phyloP scores from a whole-genome alignment of 2,888 invertebrate genomes.

The Andrena marginata region DNA sequence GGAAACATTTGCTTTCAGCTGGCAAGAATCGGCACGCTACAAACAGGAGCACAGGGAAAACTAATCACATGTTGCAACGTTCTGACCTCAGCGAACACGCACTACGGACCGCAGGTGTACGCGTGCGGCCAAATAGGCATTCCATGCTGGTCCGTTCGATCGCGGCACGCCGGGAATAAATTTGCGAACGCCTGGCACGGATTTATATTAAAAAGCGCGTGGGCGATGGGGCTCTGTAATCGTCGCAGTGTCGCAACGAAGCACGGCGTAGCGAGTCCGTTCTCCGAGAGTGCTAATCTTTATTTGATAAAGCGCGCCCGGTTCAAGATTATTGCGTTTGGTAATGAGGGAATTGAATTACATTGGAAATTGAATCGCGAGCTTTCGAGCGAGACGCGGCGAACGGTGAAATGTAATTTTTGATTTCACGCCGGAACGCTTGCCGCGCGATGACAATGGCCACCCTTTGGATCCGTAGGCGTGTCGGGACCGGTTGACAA shows the following conservation, averaged over 20 bases:
- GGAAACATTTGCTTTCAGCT: too few species aligned
- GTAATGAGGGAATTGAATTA: constrained; percentile 32
- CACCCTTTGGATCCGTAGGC: background rate
- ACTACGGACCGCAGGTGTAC: constrained; percentile 51
- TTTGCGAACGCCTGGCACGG: constrained; percentile 12
- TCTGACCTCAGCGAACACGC: constrained; percentile 26
- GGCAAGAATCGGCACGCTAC: constrained; percentile 24
- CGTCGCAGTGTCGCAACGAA: background rate
- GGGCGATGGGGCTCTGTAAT: constrained; percentile 4
- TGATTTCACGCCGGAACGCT: background rate
- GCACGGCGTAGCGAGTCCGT: background rate
- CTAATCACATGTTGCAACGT: constrained; percentile 40
- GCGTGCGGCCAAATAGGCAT: constrained; percentile 35
- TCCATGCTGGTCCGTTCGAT: constrained; percentile 18
- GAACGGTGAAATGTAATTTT: background rate
- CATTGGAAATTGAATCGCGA: constrained; percentile 1
- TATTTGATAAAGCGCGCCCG: constrained; percentile 3
- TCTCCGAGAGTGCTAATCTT: constrained; percentile 12
- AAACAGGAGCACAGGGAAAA: constrained; percentile 63
- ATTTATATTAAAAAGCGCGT: constrained; percentile 35
- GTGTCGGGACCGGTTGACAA: constrained; percentile 34
- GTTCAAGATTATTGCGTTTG: constrained; percentile 20
- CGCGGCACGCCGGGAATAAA: constrained; percentile 50
- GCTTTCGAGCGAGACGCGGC: background rate
- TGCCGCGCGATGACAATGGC: background rate